Evolutionary conservation across 2,797 vertebrate species (phyloP), one percentile per base, ranked within the genome.

Genomic region (Etheostoma perlongum): DNA sequence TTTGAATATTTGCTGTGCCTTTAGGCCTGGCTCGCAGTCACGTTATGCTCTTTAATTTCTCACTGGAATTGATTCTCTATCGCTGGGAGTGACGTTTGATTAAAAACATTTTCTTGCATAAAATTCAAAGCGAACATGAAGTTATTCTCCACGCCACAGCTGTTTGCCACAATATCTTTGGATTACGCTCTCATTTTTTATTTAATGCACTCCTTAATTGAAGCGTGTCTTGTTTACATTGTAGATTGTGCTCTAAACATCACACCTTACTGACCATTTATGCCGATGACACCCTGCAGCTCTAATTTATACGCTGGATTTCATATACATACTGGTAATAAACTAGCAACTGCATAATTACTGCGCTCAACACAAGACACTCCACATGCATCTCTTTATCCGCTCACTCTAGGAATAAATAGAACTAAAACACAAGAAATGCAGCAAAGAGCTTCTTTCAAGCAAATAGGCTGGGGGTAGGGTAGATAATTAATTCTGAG

Each of bases 401-500:
- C 81, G 80, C 84, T 93, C 90, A 84, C 87, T 91, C 86, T 66
- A 81, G 90, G 93, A 94, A 95, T 93, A 94, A 93, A 92, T 90
- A 91, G 81, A 92, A 92, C 90, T 90, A 91, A 93, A 93, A 92
- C 91, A 93, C 89, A 93, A 92, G 89, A 92, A 93, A 93, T 86
- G 91, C 91, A 85, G 90, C 91, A 92, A 93, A 90, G 91, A 93
- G 91, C 84, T 85, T 90, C 92, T 94, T 94, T 92, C 91, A 93
- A 93, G 92, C 92, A 94, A 94, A 94, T 91, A 93, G 91, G 89
- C 91, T 89, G 90, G 93, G 93, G 92, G 91, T 89, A 92, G 94
- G 93, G 92, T 91, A 84, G 92, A 94, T 95, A 94, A 94, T 95
- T 94, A 94, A 95, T 95, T 94, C 94, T 92, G 93, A 95, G 94